Percentiles rank a stretch among this genome's conserved stretches.
Conservation (phyloP, 92 coral and sea anemone species). For the Siderastrea siderea region DNA sequence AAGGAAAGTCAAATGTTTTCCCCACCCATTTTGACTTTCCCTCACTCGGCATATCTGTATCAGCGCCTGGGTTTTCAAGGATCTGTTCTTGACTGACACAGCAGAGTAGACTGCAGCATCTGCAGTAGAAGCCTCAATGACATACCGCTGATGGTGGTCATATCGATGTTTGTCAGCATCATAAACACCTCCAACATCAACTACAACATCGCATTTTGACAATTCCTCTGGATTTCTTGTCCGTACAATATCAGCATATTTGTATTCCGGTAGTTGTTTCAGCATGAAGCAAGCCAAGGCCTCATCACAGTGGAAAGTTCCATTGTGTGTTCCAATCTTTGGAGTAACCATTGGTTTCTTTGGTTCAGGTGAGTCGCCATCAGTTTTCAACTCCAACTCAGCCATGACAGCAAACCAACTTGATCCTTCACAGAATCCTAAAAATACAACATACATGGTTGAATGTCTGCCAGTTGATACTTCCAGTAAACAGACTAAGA, state of each 20-base stretch:
- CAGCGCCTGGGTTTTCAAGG: too few species aligned
- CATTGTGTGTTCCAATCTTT: conserved; percentile 96
- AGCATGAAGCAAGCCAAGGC: conserved; percentile 94
- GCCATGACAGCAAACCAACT: conserved; percentile 48
- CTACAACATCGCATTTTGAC: conserved; percentile 89
- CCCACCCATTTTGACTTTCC: too few species aligned
- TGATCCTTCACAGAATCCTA: conserved; percentile 14
- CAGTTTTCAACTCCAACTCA: conserved; percentile 19
- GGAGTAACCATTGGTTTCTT: conserved; percentile 58
- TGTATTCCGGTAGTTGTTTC: conserved; percentile 84
- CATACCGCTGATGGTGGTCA: conserved; percentile 96
- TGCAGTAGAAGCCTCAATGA: not conserved
- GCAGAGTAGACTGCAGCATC: not conserved
- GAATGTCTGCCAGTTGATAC: not conserved
- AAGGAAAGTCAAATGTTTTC: too few species aligned
- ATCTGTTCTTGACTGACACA: not conserved
- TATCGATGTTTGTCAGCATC: conserved; percentile 86
- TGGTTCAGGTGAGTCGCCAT: conserved; percentile 22
- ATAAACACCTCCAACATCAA: conserved; percentile 97
- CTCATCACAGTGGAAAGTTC: conserved; percentile 98
- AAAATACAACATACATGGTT: not conserved
- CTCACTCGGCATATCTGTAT: too few species aligned
- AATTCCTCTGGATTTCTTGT: conserved; percentile 88
- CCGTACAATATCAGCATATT: conserved; percentile 85
- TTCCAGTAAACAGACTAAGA: not conserved